Conservation (phyloP, 1,140 invertebrate species). For the Rhyzopertha dominica region DNA sequence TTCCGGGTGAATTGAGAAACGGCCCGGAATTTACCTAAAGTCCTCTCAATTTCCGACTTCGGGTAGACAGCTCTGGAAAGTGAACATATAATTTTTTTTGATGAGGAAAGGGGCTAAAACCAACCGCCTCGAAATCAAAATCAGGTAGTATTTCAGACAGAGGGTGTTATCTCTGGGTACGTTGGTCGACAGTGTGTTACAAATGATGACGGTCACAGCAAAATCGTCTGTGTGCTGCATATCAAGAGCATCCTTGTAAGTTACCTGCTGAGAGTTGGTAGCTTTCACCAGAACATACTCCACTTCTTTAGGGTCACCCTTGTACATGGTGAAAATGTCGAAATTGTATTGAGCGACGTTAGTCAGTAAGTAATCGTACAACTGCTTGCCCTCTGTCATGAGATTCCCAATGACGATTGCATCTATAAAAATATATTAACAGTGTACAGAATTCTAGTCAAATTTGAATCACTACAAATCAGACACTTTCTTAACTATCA, state of each 20-base stretch:
- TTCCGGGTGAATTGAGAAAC: conserved; percentile 48
- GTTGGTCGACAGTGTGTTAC: conserved; percentile 50
- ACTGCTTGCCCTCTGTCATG: conserved; percentile 58
- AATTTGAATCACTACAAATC: too few relatives aligned
- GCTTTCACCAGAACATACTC: conserved; percentile 62
- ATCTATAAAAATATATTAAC: conserved; percentile 53
- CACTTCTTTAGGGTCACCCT: conserved; percentile 40
- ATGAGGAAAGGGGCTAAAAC: background rate
- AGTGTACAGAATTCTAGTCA: too few relatives aligned
- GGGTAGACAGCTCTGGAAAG: conserved; percentile 62
- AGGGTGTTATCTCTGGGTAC: conserved; percentile 49
- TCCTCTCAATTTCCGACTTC: conserved; percentile 58
- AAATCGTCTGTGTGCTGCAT: conserved; percentile 63
- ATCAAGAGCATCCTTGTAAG: conserved; percentile 59
- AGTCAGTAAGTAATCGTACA: conserved; percentile 69
- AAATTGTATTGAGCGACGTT: conserved; percentile 68
- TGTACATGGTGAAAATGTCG: conserved; percentile 63
- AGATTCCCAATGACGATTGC: conserved; percentile 56
- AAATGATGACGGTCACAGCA: conserved; percentile 63
- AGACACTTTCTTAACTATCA: too few relatives aligned
- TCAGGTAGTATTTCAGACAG: conserved; percentile 66
- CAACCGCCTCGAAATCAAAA: conserved; percentile 57
- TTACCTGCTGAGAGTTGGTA: conserved; percentile 53
- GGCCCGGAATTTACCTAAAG: conserved; percentile 59
- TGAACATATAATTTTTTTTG: background rate